phyloP scores from a whole-genome alignment of 2,113 vertebrate species.

The Meriones unguiculatus region DNA sequence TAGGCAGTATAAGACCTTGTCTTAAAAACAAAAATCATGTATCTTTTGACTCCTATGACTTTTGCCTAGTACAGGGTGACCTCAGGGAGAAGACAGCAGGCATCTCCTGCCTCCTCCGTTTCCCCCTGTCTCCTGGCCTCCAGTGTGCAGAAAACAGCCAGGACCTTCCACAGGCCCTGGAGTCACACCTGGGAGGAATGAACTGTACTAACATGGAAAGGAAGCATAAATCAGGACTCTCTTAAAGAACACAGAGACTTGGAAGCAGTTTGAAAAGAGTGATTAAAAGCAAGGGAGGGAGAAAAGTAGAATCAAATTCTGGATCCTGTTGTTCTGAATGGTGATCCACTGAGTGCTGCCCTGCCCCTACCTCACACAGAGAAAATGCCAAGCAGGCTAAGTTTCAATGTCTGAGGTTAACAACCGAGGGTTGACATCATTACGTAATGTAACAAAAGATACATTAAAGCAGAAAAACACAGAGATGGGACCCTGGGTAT shows the following conservation, averaged over 20 bases:
- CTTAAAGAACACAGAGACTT: not conserved
- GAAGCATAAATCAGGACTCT: not conserved
- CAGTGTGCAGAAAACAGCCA: not conserved
- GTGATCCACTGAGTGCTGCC: not conserved
- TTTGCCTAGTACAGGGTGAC: not conserved
- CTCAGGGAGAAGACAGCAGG: not conserved
- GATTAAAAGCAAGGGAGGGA: not conserved
- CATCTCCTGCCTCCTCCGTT: not conserved
- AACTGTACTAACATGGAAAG: not conserved
- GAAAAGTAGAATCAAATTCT: constrained; percentile 1
- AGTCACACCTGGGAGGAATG: not conserved
- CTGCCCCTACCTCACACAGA: not conserved
- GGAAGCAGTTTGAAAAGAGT: not conserved
- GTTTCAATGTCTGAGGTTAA: not conserved
- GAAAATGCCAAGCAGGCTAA: not conserved
- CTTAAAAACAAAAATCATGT: not conserved
- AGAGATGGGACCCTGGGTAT: not conserved
- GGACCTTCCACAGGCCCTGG: not conserved
- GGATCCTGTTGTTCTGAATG: not conserved
- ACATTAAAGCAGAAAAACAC: not conserved
- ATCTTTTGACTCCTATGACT: not conserved
- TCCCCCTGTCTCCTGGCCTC: not conserved
- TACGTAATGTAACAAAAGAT: not conserved
- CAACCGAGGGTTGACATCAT: too few relatives aligned
- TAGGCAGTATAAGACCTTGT: not conserved